phyloP scores from a whole-genome alignment of 1,140 invertebrate genomes.

The Cardiocondyla obscurior region DNA sequence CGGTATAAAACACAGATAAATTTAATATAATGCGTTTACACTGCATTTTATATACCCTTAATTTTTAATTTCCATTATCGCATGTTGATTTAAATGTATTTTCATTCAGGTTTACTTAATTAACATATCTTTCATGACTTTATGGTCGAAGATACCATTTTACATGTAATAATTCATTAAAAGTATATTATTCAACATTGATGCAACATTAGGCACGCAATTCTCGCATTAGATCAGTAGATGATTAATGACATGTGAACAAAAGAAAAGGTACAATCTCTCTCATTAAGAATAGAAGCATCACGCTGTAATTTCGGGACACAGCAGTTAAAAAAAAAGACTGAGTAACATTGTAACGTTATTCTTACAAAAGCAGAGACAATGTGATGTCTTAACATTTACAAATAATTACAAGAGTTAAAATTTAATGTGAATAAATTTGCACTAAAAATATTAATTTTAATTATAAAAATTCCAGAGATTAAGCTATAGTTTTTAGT shows the following conservation, averaged over 20 bases:
- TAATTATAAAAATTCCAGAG: neutral
- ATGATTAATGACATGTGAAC: constrained; percentile 39
- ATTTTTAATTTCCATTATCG: constrained; percentile 54
- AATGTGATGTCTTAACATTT: neutral
- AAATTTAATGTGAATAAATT: neutral
- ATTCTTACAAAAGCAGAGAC: neutral
- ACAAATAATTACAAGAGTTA: neutral
- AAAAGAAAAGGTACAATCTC: constrained; percentile 25
- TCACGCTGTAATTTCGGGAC: constrained; percentile 21
- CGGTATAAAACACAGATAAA: constrained; percentile 25
- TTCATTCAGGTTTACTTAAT: neutral
- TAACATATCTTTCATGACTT: neutral
- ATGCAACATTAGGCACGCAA: constrained; percentile 27
- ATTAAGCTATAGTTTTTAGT: too few species aligned
- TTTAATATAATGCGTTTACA: constrained; percentile 30
- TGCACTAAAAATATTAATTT: too few species aligned
- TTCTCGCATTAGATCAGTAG: neutral
- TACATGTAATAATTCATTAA: neutral
- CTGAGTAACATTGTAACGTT: neutral
- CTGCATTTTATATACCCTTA: constrained; percentile 9
- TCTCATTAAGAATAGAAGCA: constrained; percentile 5
- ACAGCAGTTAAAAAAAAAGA: neutral
- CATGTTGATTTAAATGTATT: constrained; percentile 1
- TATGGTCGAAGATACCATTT: neutral
- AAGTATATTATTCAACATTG: neutral